Evolutionary conservation across 2,797 vertebrate species (phyloP).

Genomic region (Rhabdophis nuchalis): DNA sequence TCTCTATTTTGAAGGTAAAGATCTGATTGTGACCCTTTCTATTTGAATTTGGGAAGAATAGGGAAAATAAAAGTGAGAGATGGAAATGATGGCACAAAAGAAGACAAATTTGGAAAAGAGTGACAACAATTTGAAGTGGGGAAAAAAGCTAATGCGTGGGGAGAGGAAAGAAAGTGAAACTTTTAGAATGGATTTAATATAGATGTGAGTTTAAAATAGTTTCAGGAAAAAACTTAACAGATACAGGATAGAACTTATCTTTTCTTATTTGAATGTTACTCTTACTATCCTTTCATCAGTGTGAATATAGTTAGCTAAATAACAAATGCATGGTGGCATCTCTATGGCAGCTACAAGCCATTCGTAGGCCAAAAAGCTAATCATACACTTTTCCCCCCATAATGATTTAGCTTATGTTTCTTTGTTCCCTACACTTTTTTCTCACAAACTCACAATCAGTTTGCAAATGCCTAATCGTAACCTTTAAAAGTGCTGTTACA

Average conservation of each 20-base stretch:
- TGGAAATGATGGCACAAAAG: neutral
- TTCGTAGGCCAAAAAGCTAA: neutral
- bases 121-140: neutral
- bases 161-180: neutral
- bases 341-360: neutral
- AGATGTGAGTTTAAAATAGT: neutral
- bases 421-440: neutral
- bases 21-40: neutral
- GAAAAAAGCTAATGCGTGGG: neutral
- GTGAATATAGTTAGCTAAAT: neutral
- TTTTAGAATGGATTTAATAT: neutral
- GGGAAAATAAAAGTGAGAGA: neutral
- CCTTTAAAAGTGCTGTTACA: conserved; percentile 30
- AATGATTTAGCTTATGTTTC: neutral
- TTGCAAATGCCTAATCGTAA: conserved; percentile 2
- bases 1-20: neutral
- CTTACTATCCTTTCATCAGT: neutral
- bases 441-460: neutral
- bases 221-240: neutral
- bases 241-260: neutral
- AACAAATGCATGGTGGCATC: neutral
- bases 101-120: neutral
- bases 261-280: neutral
- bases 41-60: neutral
- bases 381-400: neutral